phyloP scores from a whole-genome alignment of 2,113 vertebrate species.

The Ictalurus furcatus region DNA sequence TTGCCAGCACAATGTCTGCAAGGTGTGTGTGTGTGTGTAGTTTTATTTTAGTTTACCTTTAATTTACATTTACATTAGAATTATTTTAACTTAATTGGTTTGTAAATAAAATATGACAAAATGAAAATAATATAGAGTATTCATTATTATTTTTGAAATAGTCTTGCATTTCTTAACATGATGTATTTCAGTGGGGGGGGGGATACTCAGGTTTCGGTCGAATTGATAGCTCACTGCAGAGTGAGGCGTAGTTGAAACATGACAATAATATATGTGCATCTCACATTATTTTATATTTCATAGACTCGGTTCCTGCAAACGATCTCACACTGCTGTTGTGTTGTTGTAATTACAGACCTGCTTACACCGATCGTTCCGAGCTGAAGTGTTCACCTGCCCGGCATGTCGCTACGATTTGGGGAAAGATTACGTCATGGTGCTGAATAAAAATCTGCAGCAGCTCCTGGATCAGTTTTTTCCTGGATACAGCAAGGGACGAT shows the following conservation, averaged over 20 bases:
- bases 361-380: constrained; percentile 94
- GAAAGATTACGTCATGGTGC: constrained; percentile 89
- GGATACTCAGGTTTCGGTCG: background rate
- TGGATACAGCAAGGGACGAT: constrained; percentile 98
- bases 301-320: background rate
- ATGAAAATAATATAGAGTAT: background rate
- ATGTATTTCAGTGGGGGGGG: background rate
- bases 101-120: background rate
- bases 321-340: background rate
- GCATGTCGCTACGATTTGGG: constrained; percentile 95
- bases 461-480: constrained; percentile 98
- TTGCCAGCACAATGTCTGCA: constrained; percentile 97
- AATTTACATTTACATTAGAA: background rate
- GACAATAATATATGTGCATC: background rate
- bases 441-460: constrained; percentile 90
- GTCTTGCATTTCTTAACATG: background rate
- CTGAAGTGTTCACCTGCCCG: constrained; percentile 93
- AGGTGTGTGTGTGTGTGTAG: constrained; percentile 74
- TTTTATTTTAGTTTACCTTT: background rate
- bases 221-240: background rate
- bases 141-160: background rate
- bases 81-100: background rate
- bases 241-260: background rate
- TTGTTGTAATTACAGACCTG: constrained; percentile 78
- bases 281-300: background rate